phyloP scores from a whole-genome alignment of 2,113 vertebrate genomes.

The Mastomys natalensis region DNA sequence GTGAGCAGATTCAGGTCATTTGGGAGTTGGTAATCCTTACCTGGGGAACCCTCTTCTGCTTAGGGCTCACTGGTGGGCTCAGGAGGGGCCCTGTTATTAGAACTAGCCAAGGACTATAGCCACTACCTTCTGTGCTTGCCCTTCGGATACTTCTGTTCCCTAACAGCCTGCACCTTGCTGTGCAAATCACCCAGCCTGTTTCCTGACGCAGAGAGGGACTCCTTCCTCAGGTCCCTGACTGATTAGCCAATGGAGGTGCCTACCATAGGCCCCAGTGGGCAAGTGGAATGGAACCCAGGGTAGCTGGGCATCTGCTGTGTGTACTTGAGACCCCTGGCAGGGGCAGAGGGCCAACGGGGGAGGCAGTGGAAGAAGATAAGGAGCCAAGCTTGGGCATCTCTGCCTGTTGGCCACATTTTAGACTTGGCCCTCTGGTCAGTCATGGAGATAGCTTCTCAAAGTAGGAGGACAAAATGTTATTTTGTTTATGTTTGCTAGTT shows the following conservation, averaged over 20 bases:
- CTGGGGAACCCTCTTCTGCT: background rate
- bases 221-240: background rate
- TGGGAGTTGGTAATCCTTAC: background rate
- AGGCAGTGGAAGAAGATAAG: background rate
- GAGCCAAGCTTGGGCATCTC: background rate
- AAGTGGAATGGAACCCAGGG: too few species aligned
- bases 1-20: background rate
- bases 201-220: background rate
- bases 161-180: too few species aligned
- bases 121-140: rapidly evolving
- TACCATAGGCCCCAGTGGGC: too few species aligned
- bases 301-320: background rate
- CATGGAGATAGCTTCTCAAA: background rate
- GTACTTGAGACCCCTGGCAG: background rate
- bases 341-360: rapidly evolving
- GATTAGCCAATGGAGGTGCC: background rate
- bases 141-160: background rate
- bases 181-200: background rate
- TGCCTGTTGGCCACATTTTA: background rate
- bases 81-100: background rate
- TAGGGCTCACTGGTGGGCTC: background rate
- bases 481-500: background rate
- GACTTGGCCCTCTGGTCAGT: background rate
- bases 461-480: background rate
- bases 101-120: rapidly evolving